Base-by-base conservation (phyloP, 2,113 vertebrate species). In the Oreochromis aureus region DNA sequence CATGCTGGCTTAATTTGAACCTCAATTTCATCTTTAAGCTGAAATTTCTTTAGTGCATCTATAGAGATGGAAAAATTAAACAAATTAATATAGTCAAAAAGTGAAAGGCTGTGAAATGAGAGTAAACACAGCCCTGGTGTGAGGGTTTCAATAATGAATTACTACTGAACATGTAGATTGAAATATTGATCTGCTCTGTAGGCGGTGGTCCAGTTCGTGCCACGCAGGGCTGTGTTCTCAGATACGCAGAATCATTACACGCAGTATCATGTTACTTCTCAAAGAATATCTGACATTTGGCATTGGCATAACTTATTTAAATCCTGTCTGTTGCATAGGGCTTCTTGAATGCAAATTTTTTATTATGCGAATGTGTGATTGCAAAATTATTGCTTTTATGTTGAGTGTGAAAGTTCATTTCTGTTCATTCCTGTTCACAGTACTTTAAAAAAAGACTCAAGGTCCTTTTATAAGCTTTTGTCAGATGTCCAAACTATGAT, bases 71-170 rank as follows among this genome's bases (percentile, higher is more conserved):
- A 56, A 7, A 53, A 56, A 71, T 13, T 9, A 24, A 22, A 83
- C 3, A 59, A 27, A 22, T 30, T 19, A 44, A 51, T 22, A 66
- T 10, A 85, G 3, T 54, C 61, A 69, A 18, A 24, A 12, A 19
- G 59, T 22, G 19, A 32, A 36, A 7, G 59, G 5, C n/a, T 55
- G 6, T 15, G 13, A 22, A 36, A 54, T 15, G 58, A 36, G 34
- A 19, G 32, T 44, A 30, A 76, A 53, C 27, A 51, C 22, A 27
- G 39, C 22, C 59, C 46, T 32, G 56, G 3, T 63, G n/a, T 80
- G 53, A 79, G 69, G 19, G 30, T 53, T 80, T 86, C 73, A 58
- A 53, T 83, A 59, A 83, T 81, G 6, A 41, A 39, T 89, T 84
- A 51, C 39, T 16, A 6, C 15, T 12, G 19, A 78, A 55, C 66